Conservation (phyloP, 2,888 invertebrate species). For the Drosophila emarginata region DNA sequence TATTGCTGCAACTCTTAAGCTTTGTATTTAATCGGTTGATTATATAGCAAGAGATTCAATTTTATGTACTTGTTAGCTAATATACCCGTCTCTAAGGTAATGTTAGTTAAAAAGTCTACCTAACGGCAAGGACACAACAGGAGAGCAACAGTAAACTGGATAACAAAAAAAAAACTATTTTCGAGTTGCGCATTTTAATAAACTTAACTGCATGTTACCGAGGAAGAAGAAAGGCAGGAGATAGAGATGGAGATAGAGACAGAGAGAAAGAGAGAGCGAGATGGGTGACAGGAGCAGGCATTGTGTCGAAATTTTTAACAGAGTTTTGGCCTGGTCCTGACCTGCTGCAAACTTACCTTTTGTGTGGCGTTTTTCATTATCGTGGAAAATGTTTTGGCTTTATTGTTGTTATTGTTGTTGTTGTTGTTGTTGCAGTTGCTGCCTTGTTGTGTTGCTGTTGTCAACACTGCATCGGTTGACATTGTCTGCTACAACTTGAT, state of each 20-base stretch:
- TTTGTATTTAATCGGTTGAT: slow-evolving; percentile 21
- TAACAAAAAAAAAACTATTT: slow-evolving; percentile 40
- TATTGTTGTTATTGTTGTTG: slow-evolving; percentile 50
- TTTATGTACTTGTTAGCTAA: not conserved
- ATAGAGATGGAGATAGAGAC: not conserved
- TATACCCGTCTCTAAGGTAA: slow-evolving; percentile 1
- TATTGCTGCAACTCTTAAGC: slow-evolving; percentile 5
- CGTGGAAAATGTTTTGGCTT: slow-evolving; percentile 53
- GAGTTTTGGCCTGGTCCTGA: slow-evolving; percentile 6
- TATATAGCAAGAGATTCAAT: not conserved
- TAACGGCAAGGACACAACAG: slow-evolving; percentile 52
- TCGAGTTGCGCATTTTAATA: slow-evolving; percentile 69
- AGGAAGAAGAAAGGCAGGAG: not conserved
- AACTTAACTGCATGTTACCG: slow-evolving; percentile 70
- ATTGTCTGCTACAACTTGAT: slow-evolving; percentile 55
- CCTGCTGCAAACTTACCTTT: slow-evolving; percentile 42
- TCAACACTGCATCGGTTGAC: slow-evolving; percentile 39
- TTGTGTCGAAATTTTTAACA: slow-evolving; percentile 58
- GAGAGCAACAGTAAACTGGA: not conserved
- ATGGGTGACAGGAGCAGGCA: slow-evolving; percentile 36
- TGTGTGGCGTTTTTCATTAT: slow-evolving; percentile 68
- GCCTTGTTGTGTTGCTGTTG: slow-evolving; percentile 39
- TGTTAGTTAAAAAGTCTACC: not conserved
- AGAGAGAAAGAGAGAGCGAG: not conserved
- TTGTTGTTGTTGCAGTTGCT: slow-evolving; percentile 43